Evolutionary conservation across 2,797 vertebrate genomes (phyloP).

Genomic region (Halcyon leucocephala): DNA sequence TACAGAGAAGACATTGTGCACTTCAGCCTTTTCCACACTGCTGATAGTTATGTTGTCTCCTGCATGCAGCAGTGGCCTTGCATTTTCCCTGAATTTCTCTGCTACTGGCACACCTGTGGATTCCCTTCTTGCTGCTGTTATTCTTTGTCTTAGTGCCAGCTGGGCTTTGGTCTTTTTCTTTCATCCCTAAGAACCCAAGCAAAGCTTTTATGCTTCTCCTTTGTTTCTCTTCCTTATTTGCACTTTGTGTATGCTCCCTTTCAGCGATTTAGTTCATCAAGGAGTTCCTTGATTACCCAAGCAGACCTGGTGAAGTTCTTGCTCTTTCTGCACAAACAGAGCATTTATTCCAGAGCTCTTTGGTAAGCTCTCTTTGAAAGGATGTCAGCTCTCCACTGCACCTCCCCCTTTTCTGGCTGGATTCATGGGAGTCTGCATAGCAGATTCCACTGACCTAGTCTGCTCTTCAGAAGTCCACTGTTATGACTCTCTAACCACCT

Average conservation of each 20-base stretch:
- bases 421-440: not conserved
- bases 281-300: not conserved
- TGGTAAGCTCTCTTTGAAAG: not conserved
- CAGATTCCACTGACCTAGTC: not conserved
- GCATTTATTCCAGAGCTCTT: not conserved
- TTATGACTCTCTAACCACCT: not conserved
- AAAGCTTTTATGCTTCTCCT: not conserved
- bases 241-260: not conserved
- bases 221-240: constrained; percentile 10
- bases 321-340: not conserved
- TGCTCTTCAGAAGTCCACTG: not conserved
- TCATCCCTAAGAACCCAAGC: not conserved
- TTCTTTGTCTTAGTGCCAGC: not conserved
- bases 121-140: not conserved
- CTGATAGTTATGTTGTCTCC: not conserved
- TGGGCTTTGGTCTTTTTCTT: not conserved
- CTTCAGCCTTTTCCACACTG: not conserved
- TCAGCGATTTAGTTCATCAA: not conserved
- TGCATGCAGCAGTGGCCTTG: not conserved
- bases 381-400: not conserved
- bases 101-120: not conserved
- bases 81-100: not conserved
- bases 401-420: not conserved
- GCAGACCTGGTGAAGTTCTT: not conserved
- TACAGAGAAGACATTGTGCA: not conserved